These are phyloP conservation scores for Phalacrocorax brasilianus DNA, from an alignment of 2,113 vertebrate genomes.

Conservation along the genomic window DNA sequence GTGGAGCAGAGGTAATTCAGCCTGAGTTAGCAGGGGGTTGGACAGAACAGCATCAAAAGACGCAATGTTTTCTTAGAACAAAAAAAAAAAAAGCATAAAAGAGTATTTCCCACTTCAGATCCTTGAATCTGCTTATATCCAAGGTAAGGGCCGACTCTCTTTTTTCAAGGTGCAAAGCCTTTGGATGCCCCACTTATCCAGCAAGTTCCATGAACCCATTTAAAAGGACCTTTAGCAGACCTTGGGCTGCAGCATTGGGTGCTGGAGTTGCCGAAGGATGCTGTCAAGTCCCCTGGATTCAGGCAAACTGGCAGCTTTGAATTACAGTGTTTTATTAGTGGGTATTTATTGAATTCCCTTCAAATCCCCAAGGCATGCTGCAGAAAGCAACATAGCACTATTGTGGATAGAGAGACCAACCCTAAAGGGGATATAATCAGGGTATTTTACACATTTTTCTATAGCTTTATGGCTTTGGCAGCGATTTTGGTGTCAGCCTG, in stretches of 20 bases:
- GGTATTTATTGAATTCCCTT: constrained; percentile 33
- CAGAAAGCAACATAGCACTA: neutral
- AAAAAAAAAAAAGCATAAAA: neutral
- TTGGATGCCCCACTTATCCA: neutral
- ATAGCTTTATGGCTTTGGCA: constrained; percentile 10
- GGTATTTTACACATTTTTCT: constrained; percentile 22
- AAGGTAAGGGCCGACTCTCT: fast-evolving
- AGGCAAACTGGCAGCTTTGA: neutral
- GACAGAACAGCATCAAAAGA: neutral
- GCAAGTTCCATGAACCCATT: neutral
- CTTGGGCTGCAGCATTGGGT: neutral
- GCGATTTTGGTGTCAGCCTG: neutral
- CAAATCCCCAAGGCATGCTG: neutral
- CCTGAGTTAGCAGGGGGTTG: neutral
- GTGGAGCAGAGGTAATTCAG: neutral
- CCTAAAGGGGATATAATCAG: neutral
- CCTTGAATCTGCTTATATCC: neutral
- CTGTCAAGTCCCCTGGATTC: neutral
- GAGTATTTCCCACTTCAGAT: neutral
- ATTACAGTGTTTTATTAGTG: constrained; percentile 1
- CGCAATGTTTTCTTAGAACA: neutral
- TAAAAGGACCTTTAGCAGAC: neutral
- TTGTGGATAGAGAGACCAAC: neutral
- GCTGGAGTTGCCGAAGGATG: neutral
- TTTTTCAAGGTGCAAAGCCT: neutral